Base-by-base conservation (phyloP, 35 echinoderm and acorn worm species). In the Patiria miniata region DNA sequence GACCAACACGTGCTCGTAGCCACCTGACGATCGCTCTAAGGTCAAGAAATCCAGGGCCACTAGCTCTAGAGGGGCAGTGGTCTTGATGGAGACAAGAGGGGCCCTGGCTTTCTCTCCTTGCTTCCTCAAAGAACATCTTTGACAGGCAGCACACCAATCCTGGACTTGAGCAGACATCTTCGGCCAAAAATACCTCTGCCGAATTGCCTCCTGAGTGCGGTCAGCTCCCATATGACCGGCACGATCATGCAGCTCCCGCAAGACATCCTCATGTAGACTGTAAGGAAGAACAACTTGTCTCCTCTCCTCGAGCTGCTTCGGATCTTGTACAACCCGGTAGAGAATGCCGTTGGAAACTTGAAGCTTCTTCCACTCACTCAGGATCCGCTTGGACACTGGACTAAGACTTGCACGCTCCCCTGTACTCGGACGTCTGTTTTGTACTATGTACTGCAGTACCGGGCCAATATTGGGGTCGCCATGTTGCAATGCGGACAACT, bases 1-100 rank as follows among this genome's bases (percentile, higher is more conserved):
- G 8, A 95, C 93, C 40, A 91, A 81, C 1, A 95, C 73, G 61
- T 95, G 54, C 36, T 91, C 93, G 79, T 79, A 87, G 6, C 93
- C 93, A 44, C 89, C 93, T 1, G 29, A 37, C 7, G 89, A 91
- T 28, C 79, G 58, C 32, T 91, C 93, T 6, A 95, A 26, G 14
- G 52, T 83, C 8, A 95, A 39, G 58, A 73, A 91, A 77, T 95
- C 89, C 50, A 87, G 19, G 4, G 51, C 65, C 0, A 95, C 51
- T 36, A 95, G 39, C 42, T 95, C 93, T 2, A 92, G 37, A 57
- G 93, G 93, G 47, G n/a, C 61, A 8, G 93, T 51, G 6, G 89
- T 78, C 21, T 37, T 56, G 39, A 95, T 88, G 23, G 61, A 83
- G 8, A 77, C 82, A 47, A 96, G 52, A 2, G 82, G 88, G 7